Percentiles rank a stretch among this genome's conserved stretches.
phyloP scores from a whole-genome alignment of 2,113 vertebrate species.

The Helogale parvula region DNA sequence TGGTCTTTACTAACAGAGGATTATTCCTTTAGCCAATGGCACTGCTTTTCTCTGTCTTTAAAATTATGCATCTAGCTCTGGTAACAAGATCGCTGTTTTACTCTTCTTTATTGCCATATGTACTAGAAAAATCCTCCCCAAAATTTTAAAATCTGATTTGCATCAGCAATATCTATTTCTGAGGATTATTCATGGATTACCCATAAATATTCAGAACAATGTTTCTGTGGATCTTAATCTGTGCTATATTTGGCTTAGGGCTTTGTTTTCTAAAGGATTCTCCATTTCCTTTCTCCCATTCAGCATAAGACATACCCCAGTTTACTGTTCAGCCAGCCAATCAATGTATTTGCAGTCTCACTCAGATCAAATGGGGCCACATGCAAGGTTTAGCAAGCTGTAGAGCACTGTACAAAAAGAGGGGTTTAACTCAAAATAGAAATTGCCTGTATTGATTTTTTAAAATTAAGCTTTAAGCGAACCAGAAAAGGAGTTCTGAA shows the following conservation, averaged over 20 bases:
- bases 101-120: background rate
- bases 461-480: conserved; percentile 6
- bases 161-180: conserved; percentile 63
- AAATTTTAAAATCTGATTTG: conserved; percentile 55
- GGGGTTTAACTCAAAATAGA: conserved; percentile 35
- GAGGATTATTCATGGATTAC: conserved; percentile 74
- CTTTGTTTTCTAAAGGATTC: conserved; percentile 59
- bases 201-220: conserved; percentile 63
- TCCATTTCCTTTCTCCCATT: conserved; percentile 38
- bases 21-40: background rate
- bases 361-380: background rate
- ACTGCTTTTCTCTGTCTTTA: background rate
- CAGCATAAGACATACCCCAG: background rate
- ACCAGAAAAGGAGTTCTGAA: background rate
- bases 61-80: background rate
- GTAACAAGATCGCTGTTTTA: background rate
- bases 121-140: conserved; percentile 51
- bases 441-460: background rate
- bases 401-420: background rate
- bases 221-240: conserved; percentile 60
- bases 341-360: background rate
- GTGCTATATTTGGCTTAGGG: conserved; percentile 49
- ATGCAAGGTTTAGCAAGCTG: background rate
- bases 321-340: conserved; percentile 12
- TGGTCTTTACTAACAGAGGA: background rate